A percentile compares a stretch with the other conserved stretches of the same genome.
Conservation (phyloP, 2,797 vertebrate genomes). For the Squalus acanthias region DNA sequence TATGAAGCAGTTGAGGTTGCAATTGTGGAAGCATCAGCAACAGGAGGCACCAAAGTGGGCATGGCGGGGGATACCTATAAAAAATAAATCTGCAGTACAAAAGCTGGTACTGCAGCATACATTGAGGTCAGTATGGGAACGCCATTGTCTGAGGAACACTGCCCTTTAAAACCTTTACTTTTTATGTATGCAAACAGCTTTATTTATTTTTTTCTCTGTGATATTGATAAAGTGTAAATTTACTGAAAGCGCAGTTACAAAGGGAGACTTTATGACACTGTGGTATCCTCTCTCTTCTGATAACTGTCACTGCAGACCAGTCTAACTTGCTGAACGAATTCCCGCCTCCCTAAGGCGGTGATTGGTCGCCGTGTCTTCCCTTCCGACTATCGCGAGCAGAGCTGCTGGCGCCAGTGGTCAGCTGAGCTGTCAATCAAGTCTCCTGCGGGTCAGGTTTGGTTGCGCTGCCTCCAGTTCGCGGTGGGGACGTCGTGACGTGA, state of each 20-base stretch:
- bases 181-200: not conserved
- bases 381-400: not conserved
- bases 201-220: not conserved
- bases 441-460: not conserved
- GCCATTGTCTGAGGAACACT: not conserved
- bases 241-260: not conserved
- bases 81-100: not conserved
- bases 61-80: not conserved
- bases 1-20: not conserved
- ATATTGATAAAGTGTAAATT: not conserved
- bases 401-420: not conserved
- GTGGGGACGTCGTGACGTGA: not conserved
- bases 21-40: not conserved
- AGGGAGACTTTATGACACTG: not conserved
- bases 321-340: not conserved
- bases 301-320: not conserved
- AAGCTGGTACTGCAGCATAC: not conserved
- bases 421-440: slow-evolving; percentile 11
- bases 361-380: not conserved
- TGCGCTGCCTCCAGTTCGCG: not conserved
- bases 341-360: not conserved
- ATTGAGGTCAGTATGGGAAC: not conserved
- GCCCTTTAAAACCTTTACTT: not conserved
- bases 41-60: not conserved
- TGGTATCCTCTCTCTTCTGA: no score